These are phyloP conservation scores for Drosophila rhopaloa DNA, from an alignment of 1,140 invertebrate genomes.

Conservation along the genomic window DNA sequence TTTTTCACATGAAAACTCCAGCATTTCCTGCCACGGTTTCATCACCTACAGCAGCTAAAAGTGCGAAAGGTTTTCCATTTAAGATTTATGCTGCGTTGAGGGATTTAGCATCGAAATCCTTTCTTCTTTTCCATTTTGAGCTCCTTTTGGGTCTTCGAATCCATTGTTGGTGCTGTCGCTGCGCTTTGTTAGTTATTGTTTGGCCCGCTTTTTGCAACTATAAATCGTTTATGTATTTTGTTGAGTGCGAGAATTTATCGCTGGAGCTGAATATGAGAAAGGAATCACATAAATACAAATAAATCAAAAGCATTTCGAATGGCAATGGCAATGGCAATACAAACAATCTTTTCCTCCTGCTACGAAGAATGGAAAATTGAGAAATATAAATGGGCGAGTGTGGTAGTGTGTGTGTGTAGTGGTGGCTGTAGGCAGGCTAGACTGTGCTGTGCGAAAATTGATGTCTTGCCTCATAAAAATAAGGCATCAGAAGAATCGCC, in stretches of 20 bases:
- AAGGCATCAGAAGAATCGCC: conserved; percentile 61
- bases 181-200: conserved; percentile 49
- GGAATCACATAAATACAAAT: conserved; percentile 80
- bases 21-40: not conserved
- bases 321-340: conserved; percentile 56
- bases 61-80: conserved; percentile 44
- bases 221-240: conserved; percentile 82
- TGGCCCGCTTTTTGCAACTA: conserved; percentile 67
- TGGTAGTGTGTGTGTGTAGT: conserved; percentile 28
- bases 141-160: conserved; percentile 8
- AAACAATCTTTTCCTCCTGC: conserved; percentile 54
- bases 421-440: conserved; percentile 43
- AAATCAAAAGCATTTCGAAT: conserved; percentile 80
- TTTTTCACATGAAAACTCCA: not conserved
- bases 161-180: conserved; percentile 23
- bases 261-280: conserved; percentile 69
- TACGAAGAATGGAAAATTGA: conserved; percentile 50
- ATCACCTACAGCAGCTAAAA: conserved; percentile 1
- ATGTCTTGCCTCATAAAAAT: conserved; percentile 80
- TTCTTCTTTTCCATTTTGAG: conserved; percentile 21
- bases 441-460: conserved; percentile 73
- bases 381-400: conserved; percentile 34
- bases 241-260: conserved; percentile 79
- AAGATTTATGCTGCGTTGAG: conserved; percentile 64
- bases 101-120: conserved; percentile 53